Percentiles rank a stretch among this genome's conserved stretches.
Evolutionary conservation across 2,797 vertebrate genomes (phyloP).

Genomic region (Acipenser transmontanus): DNA sequence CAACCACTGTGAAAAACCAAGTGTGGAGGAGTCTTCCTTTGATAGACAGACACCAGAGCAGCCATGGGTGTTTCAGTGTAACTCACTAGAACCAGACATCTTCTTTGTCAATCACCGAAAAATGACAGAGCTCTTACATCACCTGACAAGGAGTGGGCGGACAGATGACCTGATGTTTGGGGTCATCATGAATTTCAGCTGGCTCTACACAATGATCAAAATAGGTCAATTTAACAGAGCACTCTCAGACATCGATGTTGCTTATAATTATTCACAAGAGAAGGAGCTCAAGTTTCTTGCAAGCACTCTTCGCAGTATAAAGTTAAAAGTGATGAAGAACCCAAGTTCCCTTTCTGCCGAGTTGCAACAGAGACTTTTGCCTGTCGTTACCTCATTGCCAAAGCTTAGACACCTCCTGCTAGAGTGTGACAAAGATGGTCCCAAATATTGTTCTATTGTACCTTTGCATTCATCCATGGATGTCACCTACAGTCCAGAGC

Average conservation of each 20-base stretch:
- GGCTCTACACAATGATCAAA: conserved; percentile 98
- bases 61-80: conserved; percentile 98
- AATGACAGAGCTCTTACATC: conserved; percentile 92
- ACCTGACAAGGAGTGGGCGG: conserved; percentile 85
- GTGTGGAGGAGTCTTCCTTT: conserved; percentile 81
- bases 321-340: conserved; percentile 85
- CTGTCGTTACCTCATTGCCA: conserved; percentile 90
- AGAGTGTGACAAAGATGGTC: conserved; percentile 97
- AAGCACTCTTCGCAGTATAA: conserved; percentile 84
- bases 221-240: conserved; percentile 95
- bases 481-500: conserved; percentile 90
- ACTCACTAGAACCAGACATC: conserved; percentile 91
- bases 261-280: conserved; percentile 88
- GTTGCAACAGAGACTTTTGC: conserved; percentile 91
- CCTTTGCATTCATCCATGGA: conserved; percentile 97
- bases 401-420: conserved; percentile 92
- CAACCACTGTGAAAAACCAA: conserved; percentile 76
- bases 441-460: conserved; percentile 97
- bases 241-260: conserved; percentile 84
- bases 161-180: conserved; percentile 91
- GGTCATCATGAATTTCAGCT: conserved; percentile 98
- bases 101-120: conserved; percentile 98
- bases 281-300: conserved; percentile 96
- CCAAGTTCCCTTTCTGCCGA: conserved; percentile 92
- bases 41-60: conserved; percentile 94